Base-by-base conservation (phyloP, 2,113 vertebrate species). In the Ptychochromis oligacanthus region DNA sequence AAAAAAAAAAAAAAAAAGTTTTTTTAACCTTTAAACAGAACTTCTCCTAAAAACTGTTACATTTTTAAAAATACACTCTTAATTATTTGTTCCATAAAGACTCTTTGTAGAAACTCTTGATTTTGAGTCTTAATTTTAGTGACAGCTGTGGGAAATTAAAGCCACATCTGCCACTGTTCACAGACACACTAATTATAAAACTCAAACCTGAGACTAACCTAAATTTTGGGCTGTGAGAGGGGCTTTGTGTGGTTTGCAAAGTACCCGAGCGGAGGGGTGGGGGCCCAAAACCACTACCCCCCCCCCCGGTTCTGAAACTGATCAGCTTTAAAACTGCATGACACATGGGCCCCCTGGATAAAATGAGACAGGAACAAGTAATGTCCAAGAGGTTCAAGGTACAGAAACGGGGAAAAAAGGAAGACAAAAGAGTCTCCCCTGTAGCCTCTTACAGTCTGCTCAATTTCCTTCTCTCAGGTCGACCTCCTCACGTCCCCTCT, bases 311-410 rank as follows among this genome's bases (percentile, higher is more conserved):
- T 70, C 80, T 91, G 79, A 91, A 87, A 88, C 65, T 65, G 87
- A 91, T 92, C 83, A 83, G 75, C 79, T 87, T 87, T 83, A 83
- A 89, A 88, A 87, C 20, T 59, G 81, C 77, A 83, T 95, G 94
- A 94, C 92, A 89, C 94, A 95, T 57, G 79, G 28, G 12, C 83
- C 89, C 84, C 89, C 91, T 62, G 79, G 88, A 87, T 77, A 36
- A 84, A 82, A 86, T 86, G 82, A 90, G 91, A 93, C 92, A 92
- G 91, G 91, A 93, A 88, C 87, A 88, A 75, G 83, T 82, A 86
- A 89, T 59, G 60, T 87, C 85, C 79, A 36, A 67, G 14, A 80
- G 80, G 58, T 84, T 91, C 67, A 88, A 87, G 62, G 86, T 61
- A 87, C 38, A 77, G 49, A 72, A 64, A 67, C 52, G 2, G 26